Conservation (phyloP, 2,888 invertebrate genomes). For the Mamestra brassicae region DNA sequence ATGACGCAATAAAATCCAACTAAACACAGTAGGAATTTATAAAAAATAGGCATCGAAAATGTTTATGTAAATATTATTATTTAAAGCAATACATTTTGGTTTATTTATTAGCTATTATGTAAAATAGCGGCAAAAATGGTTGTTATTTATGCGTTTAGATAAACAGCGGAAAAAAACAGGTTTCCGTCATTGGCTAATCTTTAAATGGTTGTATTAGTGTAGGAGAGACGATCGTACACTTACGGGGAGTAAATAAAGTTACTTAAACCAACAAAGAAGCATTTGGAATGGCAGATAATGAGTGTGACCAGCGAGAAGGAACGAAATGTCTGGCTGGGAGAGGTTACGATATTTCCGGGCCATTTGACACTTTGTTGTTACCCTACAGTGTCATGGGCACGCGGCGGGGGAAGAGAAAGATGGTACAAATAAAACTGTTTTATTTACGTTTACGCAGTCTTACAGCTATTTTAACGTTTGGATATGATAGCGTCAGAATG, state of each 20-base stretch:
- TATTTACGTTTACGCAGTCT: conserved; percentile 43
- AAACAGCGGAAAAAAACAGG: conserved; percentile 31
- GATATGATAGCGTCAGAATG: neutral
- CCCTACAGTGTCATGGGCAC: conserved; percentile 84
- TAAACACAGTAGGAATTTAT: conserved; percentile 48
- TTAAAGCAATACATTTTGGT: conserved; percentile 49
- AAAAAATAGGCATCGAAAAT: conserved; percentile 37
- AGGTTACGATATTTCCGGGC: conserved; percentile 88
- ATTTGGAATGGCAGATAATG: conserved; percentile 88
- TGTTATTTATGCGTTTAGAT: conserved; percentile 43
- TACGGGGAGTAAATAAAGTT: conserved; percentile 85
- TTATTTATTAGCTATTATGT: conserved; percentile 59
- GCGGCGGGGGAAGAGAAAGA: conserved; percentile 72
- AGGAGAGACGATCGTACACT: conserved; percentile 44
- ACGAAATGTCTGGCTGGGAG: conserved; percentile 84
- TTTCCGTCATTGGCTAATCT: conserved; percentile 50
- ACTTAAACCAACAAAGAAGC: conserved; percentile 85
- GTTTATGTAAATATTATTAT: conserved; percentile 56
- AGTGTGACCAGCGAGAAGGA: conserved; percentile 86
- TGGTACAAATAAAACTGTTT: conserved; percentile 63
- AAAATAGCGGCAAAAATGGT: conserved; percentile 47
- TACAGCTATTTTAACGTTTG: conserved; percentile 32
- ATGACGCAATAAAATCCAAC: conserved; percentile 50
- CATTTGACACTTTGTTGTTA: conserved; percentile 89
- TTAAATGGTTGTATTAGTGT: conserved; percentile 47